phyloP scores from a whole-genome alignment of 2,888 invertebrate genomes.

The Nowickia ferox region DNA sequence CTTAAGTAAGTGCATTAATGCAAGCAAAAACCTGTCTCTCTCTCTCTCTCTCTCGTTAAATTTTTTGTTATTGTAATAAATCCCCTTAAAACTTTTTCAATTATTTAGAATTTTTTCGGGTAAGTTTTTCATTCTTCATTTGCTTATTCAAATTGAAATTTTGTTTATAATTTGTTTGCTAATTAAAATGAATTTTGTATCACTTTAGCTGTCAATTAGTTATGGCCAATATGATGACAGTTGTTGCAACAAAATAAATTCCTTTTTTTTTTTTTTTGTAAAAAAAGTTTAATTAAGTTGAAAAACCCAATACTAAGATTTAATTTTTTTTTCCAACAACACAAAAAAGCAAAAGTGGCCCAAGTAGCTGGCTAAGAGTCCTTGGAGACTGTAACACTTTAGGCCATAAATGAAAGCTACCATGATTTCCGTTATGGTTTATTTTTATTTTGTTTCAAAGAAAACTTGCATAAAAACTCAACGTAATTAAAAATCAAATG shows the following conservation, averaged over 20 bases:
- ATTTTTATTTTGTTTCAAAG: constrained; percentile 30
- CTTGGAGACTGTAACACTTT: constrained; percentile 72
- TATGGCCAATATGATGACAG: constrained; percentile 74
- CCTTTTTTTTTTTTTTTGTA: background rate
- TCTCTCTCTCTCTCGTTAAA: too few relatives aligned
- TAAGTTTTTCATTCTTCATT: background rate
- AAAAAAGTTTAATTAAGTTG: constrained; percentile 74
- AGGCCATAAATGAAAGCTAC: constrained; percentile 57
- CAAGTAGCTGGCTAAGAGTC: constrained; percentile 70
- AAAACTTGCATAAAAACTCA: constrained; percentile 67
- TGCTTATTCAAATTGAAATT: constrained; percentile 37
- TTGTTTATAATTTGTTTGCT: constrained; percentile 57
- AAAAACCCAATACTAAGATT: constrained; percentile 63
- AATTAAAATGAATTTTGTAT: constrained; percentile 74
- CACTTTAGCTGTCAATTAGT: constrained; percentile 75
- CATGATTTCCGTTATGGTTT: constrained; percentile 63
- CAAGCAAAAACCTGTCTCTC: background rate
- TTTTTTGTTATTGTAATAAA: background rate
- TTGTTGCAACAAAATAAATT: constrained; percentile 59
- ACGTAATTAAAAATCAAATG: constrained; percentile 75
- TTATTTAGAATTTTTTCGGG: constrained; percentile 2
- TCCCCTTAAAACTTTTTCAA: constrained; percentile 24
- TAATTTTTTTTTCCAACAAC: background rate
- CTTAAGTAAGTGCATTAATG: background rate
- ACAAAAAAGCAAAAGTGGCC: constrained; percentile 66